phyloP scores from a whole-genome alignment of 1,140 invertebrate genomes.

The Araneus ventricosus region DNA sequence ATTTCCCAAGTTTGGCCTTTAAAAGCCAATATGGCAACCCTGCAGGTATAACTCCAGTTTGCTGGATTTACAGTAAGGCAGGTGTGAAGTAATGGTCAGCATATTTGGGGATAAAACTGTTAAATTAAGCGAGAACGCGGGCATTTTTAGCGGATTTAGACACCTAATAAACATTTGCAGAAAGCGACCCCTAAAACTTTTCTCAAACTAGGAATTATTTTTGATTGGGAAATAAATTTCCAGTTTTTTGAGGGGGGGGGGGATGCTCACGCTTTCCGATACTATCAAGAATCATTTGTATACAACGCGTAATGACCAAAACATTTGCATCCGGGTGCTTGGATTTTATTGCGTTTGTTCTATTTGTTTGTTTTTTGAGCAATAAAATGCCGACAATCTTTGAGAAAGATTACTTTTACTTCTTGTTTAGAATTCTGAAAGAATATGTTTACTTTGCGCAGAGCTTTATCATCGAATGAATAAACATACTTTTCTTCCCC shows the following conservation, averaged over 20 bases:
- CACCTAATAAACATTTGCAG: neutral
- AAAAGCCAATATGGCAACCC: too few species aligned
- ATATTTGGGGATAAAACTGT: neutral
- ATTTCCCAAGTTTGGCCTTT: too few species aligned
- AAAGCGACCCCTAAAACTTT: neutral
- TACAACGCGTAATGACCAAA: neutral
- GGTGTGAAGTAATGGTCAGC: slow-evolving; percentile 12
- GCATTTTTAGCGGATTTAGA: slow-evolving; percentile 26
- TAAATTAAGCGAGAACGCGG: slow-evolving; percentile 16
- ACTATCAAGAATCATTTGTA: neutral
- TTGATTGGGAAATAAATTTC: neutral
- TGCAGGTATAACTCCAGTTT: neutral
- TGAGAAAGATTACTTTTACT: neutral
- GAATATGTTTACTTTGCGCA: too few species aligned
- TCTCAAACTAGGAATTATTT: neutral
- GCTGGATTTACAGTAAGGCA: neutral
- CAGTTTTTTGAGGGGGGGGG: too few species aligned
- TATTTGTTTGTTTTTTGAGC: neutral
- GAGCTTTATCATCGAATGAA: too few species aligned
- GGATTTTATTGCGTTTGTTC: neutral
- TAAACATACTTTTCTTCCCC: too few species aligned
- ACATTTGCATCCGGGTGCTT: neutral
- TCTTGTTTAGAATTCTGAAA: neutral
- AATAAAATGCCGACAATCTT: neutral
- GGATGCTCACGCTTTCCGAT: neutral